Conservation (phyloP, 2,113 vertebrate species). For the Myrmecophaga tridactyla region DNA sequence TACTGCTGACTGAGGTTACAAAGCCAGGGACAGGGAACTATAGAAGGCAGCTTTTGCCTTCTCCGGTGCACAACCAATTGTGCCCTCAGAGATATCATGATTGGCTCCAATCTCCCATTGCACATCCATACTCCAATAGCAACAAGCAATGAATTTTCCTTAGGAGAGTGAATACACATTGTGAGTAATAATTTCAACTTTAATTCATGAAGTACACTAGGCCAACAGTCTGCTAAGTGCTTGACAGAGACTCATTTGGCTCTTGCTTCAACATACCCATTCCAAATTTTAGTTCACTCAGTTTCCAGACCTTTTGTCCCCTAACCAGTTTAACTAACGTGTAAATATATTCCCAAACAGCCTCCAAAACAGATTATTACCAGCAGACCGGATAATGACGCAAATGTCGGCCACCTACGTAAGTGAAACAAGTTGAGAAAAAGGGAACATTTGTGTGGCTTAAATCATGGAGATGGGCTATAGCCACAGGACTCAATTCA, state of each 20-base stretch:
- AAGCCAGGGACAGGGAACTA: neutral
- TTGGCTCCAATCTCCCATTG: neutral
- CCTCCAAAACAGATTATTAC: constrained; percentile 49
- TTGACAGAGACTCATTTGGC: neutral
- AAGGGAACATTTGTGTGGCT: neutral
- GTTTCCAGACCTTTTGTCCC: constrained; percentile 19
- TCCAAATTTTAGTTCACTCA: neutral
- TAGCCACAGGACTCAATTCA: neutral
- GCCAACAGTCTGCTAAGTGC: neutral
- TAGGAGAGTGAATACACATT: neutral
- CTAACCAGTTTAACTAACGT: neutral
- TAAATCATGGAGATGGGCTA: neutral
- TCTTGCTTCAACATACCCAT: neutral
- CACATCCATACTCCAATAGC: neutral
- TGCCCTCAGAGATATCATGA: neutral
- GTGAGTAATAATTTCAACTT: neutral
- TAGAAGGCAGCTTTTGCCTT: neutral
- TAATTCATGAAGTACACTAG: neutral
- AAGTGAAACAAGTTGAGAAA: constrained; percentile 38
- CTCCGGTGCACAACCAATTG: neutral
- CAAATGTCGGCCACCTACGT: constrained; percentile 55
- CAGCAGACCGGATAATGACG: constrained; percentile 54
- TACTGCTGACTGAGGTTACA: neutral
- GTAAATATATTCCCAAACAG: constrained; percentile 37
- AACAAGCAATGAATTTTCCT: neutral